Percentiles rank a stretch among this genome's conserved stretches.
Conservation (phyloP, 2,113 vertebrate species). For the Otocyon megalotis region DNA sequence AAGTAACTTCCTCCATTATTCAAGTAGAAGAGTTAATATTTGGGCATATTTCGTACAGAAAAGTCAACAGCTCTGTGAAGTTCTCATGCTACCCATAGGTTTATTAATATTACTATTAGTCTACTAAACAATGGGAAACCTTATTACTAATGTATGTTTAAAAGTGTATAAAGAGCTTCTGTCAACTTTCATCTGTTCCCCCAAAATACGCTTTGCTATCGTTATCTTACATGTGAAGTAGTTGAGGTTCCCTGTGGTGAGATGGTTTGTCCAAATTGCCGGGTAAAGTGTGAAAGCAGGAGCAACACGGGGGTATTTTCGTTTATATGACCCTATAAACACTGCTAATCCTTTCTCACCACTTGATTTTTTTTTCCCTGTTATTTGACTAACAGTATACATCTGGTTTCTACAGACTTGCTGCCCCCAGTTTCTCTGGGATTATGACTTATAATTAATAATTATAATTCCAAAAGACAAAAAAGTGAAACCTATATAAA, state of each 20-base stretch:
- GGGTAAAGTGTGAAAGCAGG: neutral
- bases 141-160: neutral
- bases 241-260: neutral
- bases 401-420: neutral
- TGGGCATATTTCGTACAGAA: neutral
- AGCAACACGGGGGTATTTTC: neutral
- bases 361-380: neutral
- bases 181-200: neutral
- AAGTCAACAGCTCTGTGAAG: neutral
- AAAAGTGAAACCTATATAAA: neutral
- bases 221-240: neutral
- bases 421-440: neutral
- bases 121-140: neutral
- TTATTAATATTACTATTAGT: neutral
- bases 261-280: neutral
- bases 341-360: neutral
- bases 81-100: neutral
- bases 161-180: neutral
- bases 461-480: neutral
- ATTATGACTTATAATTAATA: neutral
- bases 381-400: neutral
- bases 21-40: neutral
- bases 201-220: neutral
- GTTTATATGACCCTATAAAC: neutral
- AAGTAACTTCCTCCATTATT: neutral